Conservation (phyloP, 2,888 invertebrate genomes). For the Rhorus exstirpatorius region DNA sequence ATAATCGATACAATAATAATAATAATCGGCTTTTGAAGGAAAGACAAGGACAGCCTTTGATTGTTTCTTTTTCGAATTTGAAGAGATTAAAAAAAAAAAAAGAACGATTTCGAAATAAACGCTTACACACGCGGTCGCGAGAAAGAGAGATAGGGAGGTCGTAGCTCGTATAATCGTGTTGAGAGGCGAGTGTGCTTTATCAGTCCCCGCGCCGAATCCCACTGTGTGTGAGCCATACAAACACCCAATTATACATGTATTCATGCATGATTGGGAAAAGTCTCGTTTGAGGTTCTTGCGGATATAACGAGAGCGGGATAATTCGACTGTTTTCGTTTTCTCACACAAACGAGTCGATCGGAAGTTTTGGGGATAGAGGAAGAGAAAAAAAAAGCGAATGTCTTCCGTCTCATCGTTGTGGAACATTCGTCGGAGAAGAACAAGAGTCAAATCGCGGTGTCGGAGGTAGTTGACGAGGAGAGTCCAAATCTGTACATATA, state of each 20-base stretch:
- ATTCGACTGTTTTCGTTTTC: not conserved
- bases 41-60: too few species aligned
- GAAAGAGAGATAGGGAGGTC: too few species aligned
- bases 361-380: conserved; percentile 22
- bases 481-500: conserved; percentile 48
- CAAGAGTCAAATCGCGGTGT: conserved; percentile 69
- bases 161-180: too few species aligned
- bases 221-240: conserved; percentile 18
- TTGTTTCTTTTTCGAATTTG: too few species aligned
- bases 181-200: conserved; percentile 26
- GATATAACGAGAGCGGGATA: not conserved
- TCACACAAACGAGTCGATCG: not conserved
- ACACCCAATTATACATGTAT: not conserved
- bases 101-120: not conserved
- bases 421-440: conserved; percentile 70
- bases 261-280: not conserved
- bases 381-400: conserved; percentile 66
- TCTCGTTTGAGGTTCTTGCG: not conserved
- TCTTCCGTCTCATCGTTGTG: conserved; percentile 64
- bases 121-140: conserved; percentile 1
- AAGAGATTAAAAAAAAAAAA: not conserved
- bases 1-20: too few species aligned
- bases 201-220: conserved; percentile 21
- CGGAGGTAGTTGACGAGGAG: conserved; percentile 66
- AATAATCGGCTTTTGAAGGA: too few species aligned